Conservation (phyloP, 2,797 vertebrate species). For the Pantherophis alleghaniensis region DNA sequence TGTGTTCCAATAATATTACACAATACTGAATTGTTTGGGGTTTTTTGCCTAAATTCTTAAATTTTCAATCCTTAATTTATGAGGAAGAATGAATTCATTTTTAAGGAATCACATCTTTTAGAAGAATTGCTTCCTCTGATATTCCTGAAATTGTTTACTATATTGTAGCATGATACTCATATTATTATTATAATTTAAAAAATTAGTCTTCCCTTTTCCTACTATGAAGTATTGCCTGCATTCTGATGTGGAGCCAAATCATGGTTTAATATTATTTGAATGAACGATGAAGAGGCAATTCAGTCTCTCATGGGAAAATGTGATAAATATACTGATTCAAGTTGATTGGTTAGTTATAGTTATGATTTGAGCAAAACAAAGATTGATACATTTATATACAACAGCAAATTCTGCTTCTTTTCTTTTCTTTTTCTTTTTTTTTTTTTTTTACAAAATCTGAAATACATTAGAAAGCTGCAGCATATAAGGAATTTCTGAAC, state of each 20-base stretch:
- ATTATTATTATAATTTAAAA: not conserved
- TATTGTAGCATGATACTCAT: not conserved
- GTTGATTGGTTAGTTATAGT: not conserved
- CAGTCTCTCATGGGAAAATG: not conserved
- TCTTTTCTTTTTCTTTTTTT: not conserved
- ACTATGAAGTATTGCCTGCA: constrained; percentile 56
- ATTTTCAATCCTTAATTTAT: not conserved
- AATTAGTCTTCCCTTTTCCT: constrained; percentile 64
- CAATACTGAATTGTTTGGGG: not conserved
- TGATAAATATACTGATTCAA: not conserved
- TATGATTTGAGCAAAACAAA: not conserved
- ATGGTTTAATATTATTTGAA: not conserved
- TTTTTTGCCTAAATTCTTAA: not conserved
- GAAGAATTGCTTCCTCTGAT: constrained; percentile 33
- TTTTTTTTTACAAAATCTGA: not conserved
- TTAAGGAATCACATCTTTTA: not conserved
- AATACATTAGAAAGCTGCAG: not conserved
- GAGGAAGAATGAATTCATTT: not conserved
- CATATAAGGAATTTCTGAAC: not conserved
- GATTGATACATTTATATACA: not conserved
- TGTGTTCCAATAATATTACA: not conserved
- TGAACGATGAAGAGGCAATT: not conserved
- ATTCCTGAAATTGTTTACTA: constrained; percentile 58
- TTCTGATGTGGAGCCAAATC: not conserved
- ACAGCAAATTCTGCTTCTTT: not conserved